These are phyloP conservation scores for Metopolophium dirhodum DNA, from an alignment of 1,140 invertebrate species.

Conservation along the genomic window DNA sequence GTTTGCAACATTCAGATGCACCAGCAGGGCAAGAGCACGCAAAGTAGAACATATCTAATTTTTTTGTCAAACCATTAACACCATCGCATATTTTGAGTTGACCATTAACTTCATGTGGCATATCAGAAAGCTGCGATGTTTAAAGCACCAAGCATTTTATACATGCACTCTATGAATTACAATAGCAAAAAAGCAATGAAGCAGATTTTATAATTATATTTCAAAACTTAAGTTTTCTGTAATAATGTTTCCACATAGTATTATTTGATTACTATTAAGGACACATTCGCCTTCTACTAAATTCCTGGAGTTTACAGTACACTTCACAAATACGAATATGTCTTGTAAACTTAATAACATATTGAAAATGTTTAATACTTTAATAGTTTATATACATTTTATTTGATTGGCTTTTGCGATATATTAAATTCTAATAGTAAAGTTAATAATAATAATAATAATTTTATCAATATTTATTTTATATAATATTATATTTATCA, in stretches of 20 bases:
- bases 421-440: background rate
- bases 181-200: background rate
- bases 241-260: conserved; percentile 29
- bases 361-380: background rate
- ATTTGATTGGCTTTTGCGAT: background rate
- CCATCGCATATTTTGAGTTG: background rate
- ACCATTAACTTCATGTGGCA: background rate
- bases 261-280: conserved; percentile 32
- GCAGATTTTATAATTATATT: background rate
- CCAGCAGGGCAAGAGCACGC: background rate
- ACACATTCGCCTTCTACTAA: background rate
- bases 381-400: background rate
- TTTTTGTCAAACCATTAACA: background rate
- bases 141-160: background rate
- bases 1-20: conserved; percentile 15
- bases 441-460: background rate
- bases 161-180: background rate
- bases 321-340: background rate
- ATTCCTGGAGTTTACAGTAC: background rate
- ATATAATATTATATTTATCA: background rate
- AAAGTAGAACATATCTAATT: background rate
- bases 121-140: background rate
- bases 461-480: background rate
- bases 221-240: background rate
- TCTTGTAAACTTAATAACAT: conserved; percentile 3